Conservation (phyloP, 2,888 invertebrate genomes). For the Cheilosia pagana region DNA sequence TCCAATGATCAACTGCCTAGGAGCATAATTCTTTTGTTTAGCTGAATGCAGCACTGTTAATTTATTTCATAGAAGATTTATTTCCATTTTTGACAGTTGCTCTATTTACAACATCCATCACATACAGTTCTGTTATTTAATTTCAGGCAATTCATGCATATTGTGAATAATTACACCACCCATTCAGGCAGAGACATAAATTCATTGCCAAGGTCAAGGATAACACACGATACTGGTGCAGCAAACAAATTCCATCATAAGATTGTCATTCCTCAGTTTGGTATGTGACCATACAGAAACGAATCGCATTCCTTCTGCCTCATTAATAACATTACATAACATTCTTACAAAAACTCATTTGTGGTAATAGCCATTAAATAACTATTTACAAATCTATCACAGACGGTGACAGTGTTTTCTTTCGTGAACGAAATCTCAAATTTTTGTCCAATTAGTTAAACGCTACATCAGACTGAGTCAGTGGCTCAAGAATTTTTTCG, state of each 20-base stretch:
- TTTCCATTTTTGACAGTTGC: too few species aligned
- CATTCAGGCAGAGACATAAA: neutral
- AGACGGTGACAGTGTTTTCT: constrained; percentile 14
- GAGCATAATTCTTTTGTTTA: too few species aligned
- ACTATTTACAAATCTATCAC: constrained; percentile 34
- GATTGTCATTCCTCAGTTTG: neutral
- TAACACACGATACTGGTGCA: neutral
- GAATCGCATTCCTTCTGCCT: neutral
- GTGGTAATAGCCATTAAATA: constrained; percentile 36
- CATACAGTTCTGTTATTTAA: neutral
- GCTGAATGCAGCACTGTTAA: too few species aligned
- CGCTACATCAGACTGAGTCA: constrained; percentile 43
- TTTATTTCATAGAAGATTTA: too few species aligned
- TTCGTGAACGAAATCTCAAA: constrained; percentile 6
- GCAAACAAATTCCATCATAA: neutral
- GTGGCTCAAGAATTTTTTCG: constrained; percentile 33
- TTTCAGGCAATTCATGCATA: neutral
- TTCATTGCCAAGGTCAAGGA: constrained; percentile 70
- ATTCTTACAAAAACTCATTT: neutral
- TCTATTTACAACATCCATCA: too few species aligned
- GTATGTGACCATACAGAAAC: neutral
- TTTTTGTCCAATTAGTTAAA: constrained; percentile 20
- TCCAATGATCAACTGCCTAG: too few species aligned
- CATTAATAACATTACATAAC: constrained; percentile 35
- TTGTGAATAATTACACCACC: neutral